Percentiles rank a stretch among this genome's conserved stretches.
Evolutionary conservation across 2,797 vertebrate genomes (phyloP).

Genomic region (Oreochromis grahami): DNA sequence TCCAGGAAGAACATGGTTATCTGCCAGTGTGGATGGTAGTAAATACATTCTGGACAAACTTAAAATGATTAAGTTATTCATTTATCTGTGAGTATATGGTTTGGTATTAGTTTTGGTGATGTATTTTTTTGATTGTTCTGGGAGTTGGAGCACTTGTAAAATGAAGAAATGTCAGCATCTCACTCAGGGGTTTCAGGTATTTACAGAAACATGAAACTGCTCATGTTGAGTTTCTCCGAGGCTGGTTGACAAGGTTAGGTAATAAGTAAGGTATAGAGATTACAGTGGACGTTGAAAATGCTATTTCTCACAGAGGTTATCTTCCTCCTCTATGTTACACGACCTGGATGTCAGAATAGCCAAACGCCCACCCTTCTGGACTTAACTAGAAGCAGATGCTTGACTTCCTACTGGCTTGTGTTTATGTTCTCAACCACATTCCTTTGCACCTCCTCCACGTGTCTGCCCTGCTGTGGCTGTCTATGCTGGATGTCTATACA

Average conservation of each 20-base stretch:
- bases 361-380: constrained; percentile 11
- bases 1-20: not conserved
- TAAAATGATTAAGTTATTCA: not conserved
- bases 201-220: not conserved
- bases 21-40: not conserved
- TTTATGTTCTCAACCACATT: constrained; percentile 69
- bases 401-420: constrained; percentile 56
- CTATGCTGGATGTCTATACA: constrained; percentile 40
- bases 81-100: not conserved
- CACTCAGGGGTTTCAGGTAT: not conserved
- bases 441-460: constrained; percentile 60
- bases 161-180: not conserved
- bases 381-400: constrained; percentile 66
- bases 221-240: not conserved
- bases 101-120: not conserved
- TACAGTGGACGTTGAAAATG: not conserved
- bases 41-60: not conserved
- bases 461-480: constrained; percentile 55
- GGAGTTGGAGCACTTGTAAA: not conserved
- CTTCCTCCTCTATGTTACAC: not conserved
- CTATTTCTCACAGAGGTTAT: constrained; percentile 20
- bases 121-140: not conserved
- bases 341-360: constrained; percentile 14
- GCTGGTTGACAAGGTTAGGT: not conserved
- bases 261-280: not conserved